phyloP scores from a whole-genome alignment of 2,888 invertebrate species.

The Mythimna impura region DNA sequence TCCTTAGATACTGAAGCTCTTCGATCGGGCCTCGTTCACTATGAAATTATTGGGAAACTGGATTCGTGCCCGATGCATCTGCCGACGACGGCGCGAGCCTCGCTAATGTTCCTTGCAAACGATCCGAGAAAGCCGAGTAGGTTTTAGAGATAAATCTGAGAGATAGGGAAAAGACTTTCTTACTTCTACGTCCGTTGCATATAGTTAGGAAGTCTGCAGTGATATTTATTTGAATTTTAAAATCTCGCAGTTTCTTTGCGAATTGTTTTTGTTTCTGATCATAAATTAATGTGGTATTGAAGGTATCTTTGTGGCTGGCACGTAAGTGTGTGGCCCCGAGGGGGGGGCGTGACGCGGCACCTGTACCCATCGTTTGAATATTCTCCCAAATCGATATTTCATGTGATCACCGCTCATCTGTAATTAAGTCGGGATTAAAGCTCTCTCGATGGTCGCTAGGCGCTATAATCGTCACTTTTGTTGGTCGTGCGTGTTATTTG shows the following conservation, averaged over 20 bases:
- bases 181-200: slow-evolving; percentile 75
- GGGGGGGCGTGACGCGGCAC: slow-evolving; percentile 84
- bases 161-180: slow-evolving; percentile 75
- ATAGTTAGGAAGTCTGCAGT: slow-evolving; percentile 68
- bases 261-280: slow-evolving; percentile 67
- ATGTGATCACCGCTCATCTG: slow-evolving; percentile 82
- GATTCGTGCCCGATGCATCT: slow-evolving; percentile 88
- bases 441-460: slow-evolving; percentile 81
- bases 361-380: slow-evolving; percentile 84
- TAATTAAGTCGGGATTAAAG: slow-evolving; percentile 87
- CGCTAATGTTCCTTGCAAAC: slow-evolving; percentile 83
- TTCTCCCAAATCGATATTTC: slow-evolving; percentile 88
- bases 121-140: slow-evolving; percentile 81
- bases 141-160: slow-evolving; percentile 85
- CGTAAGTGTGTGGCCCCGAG: slow-evolving; percentile 81
- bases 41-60: slow-evolving; percentile 89
- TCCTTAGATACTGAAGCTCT: slow-evolving; percentile 77
- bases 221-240: slow-evolving; percentile 61
- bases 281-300: slow-evolving; percentile 79
- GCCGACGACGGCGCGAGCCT: slow-evolving; percentile 73
- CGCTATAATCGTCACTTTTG: slow-evolving; percentile 81
- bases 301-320: slow-evolving; percentile 66
- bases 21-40: slow-evolving; percentile 82
- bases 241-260: slow-evolving; percentile 46
- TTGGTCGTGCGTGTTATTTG: slow-evolving; percentile 63